Evolutionary conservation across 2,888 invertebrate species (phyloP), one percentile per base, ranked within the genome.

Genomic region (Eupithecia tripunctaria): DNA sequence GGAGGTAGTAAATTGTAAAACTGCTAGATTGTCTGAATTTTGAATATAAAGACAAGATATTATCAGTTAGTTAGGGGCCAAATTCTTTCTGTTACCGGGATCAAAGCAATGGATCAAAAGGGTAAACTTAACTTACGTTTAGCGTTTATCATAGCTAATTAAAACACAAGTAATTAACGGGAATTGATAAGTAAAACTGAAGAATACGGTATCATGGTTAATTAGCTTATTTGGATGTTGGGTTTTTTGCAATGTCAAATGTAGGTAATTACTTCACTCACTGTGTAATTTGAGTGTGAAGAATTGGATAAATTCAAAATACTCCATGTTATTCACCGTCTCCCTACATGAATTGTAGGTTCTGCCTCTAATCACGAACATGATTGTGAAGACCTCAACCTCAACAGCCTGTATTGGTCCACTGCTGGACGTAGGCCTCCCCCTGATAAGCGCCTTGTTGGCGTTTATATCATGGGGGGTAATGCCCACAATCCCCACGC

Each of bases 31-130:
- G 15, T 18, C 15, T 15, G 5, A 32, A 41, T 5, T 15, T 1
- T 7, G 7, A n/a, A 47, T 47, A 47, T 18, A 29, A 2, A 64
- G 47, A 56, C 66, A 62, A 73, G 66, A 62, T 10, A 4, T 18
- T 21, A 51, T 27, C 62, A 38, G 51, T 41, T 70, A 5, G 43
- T 1, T 2, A 63, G 41, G 69, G 66, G 67, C 69, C 62, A 70
- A 69, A 73, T 59, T 47, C 65, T 72, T 70, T 70, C 76, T 25
- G 67, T 72, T 76, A 70, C 76, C 76, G 74, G 74, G 76, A 72
- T 70, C 74, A 76, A 67, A 74, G 25, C 15, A 4, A 41, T 43
- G 15, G 43, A 43, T 43, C 43, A 43, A 43, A n/a, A 43, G 18
- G 43, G 43, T 43, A 43, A 43, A 43, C 43, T 15, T n/a, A n/a